Conservation (phyloP, 2,797 vertebrate species). For the Etheostoma nigrum region DNA sequence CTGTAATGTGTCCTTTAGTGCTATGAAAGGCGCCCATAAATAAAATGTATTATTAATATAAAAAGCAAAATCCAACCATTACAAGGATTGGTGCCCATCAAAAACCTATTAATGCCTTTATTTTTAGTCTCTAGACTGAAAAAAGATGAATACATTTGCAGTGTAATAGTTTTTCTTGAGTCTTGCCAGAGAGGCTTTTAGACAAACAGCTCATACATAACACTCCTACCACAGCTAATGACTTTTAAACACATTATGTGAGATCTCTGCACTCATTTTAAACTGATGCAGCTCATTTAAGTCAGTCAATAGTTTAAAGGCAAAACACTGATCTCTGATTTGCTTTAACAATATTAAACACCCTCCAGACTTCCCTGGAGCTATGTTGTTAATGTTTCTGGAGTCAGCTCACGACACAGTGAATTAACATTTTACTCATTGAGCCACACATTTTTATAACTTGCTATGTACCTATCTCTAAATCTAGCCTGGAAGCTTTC, state of each 20-base stretch:
- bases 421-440: conserved; percentile 14
- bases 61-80: not conserved
- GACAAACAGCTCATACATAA: not conserved
- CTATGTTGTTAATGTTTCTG: not conserved
- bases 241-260: not conserved
- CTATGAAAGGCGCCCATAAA: too few species aligned
- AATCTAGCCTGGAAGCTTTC: not conserved
- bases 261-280: not conserved
- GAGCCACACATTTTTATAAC: not conserved
- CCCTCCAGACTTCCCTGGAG: conserved; percentile 13
- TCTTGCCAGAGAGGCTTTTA: not conserved
- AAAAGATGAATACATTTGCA: not conserved
- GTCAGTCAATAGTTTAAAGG: not conserved
- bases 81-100: not conserved
- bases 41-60: too few species aligned
- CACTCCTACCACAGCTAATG: not conserved
- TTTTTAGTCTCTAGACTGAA: not conserved
- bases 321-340: not conserved
- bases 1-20: too few species aligned
- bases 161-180: not conserved
- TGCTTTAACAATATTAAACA: conserved; percentile 1
- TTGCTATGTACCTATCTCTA: not conserved
- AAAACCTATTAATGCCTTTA: not conserved
- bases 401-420: conserved; percentile 1
- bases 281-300: not conserved